These are phyloP conservation scores for Cacoxenus indagator DNA, from an alignment of 2,888 invertebrate species.

Conservation along the genomic window DNA sequence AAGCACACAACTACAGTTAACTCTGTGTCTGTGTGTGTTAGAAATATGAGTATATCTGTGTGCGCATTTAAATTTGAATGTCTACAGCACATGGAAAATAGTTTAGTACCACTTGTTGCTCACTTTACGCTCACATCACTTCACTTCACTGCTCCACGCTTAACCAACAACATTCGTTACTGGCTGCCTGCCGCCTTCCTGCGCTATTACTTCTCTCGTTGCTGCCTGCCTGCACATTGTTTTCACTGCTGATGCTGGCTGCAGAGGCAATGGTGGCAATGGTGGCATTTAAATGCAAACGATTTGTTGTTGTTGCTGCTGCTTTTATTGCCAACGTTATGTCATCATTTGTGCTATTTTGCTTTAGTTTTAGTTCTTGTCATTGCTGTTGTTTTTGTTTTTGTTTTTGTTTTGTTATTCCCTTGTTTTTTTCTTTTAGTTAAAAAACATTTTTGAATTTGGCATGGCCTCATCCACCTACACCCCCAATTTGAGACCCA, in stretches of 20 bases:
- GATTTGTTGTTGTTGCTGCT: slow-evolving; percentile 37
- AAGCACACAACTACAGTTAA: not conserved
- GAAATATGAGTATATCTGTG: not conserved
- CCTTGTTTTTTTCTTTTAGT: no score
- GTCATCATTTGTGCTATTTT: slow-evolving; percentile 54
- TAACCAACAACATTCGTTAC: not conserved
- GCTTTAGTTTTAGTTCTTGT: not conserved
- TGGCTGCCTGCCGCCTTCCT: not conserved
- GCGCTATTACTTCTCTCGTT: not conserved
- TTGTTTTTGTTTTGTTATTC: not conserved
- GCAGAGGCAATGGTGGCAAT: not conserved
- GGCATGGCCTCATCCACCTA: no score
- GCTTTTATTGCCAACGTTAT: slow-evolving; percentile 37
- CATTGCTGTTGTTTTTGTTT: not conserved
- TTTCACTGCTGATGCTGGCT: slow-evolving; percentile 26
- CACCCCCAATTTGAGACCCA: no score
- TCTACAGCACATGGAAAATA: slow-evolving; percentile 44
- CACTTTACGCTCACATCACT: slow-evolving; percentile 21
- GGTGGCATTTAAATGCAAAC: slow-evolving; percentile 57
- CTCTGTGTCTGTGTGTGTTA: not conserved
- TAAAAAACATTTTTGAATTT: no score
- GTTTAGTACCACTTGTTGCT: slow-evolving; percentile 62
- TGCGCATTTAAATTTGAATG: slow-evolving; percentile 36
- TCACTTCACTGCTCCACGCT: not conserved
- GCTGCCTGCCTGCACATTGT: not conserved